A percentile compares a stretch with the other conserved stretches of the same genome.
Evolutionary conservation across 1,140 invertebrate species (phyloP).

Genomic region (Elymnias hypermnestra): DNA sequence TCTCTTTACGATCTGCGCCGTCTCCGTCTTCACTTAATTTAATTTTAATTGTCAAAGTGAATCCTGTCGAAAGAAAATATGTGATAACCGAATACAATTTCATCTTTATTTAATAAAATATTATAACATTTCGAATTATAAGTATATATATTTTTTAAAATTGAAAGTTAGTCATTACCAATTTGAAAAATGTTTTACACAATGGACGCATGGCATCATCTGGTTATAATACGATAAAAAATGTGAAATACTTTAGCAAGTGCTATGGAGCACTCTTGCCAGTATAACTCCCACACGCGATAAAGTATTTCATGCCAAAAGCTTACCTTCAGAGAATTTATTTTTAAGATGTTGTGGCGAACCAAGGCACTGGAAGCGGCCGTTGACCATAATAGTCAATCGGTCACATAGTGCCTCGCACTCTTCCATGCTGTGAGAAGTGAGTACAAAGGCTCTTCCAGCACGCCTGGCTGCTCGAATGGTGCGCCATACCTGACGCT

Average conservation of each 20-base stretch:
- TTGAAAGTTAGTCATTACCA: no score
- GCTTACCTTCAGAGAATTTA: slow-evolving; percentile 78
- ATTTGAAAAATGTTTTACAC: no score
- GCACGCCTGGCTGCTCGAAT: slow-evolving; percentile 77
- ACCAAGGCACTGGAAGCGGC: slow-evolving; percentile 84
- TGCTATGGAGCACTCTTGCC: no score
- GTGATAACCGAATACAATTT: no score
- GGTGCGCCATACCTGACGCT: slow-evolving; percentile 87
- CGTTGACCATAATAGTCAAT: slow-evolving; percentile 92
- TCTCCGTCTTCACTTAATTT: slow-evolving; percentile 28
- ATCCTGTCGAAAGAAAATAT: slow-evolving; percentile 38
- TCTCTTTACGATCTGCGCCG: neutral
- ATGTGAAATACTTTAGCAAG: no score
- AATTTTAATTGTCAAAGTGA: slow-evolving; percentile 58
- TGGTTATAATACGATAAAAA: no score
- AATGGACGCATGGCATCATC: no score
- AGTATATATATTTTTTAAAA: no score
- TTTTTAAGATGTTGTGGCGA: slow-evolving; percentile 83
- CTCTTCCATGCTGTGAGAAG: slow-evolving; percentile 91
- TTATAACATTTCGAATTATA: no score
- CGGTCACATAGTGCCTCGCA: slow-evolving; percentile 93
- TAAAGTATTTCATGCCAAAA: neutral
- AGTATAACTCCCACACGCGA: no score
- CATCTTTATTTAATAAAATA: no score
- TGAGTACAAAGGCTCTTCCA: slow-evolving; percentile 85